These are phyloP conservation scores for Pinna nobilis DNA, from an alignment of 1,140 invertebrate species.

Conservation along the genomic window DNA sequence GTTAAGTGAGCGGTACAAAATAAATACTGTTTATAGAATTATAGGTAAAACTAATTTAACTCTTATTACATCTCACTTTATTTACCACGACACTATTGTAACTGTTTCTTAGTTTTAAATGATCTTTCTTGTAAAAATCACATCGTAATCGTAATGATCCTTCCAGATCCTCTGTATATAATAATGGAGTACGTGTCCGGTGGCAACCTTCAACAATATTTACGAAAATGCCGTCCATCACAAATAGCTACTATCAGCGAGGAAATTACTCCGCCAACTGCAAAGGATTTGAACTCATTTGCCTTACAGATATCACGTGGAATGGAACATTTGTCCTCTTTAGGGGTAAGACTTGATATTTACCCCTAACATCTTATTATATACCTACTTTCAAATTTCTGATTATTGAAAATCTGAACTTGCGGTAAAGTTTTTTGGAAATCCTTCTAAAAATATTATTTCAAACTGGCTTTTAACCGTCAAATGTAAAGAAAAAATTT, in stretches of 20 bases:
- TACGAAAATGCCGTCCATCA: constrained; percentile 48
- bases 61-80: too few relatives aligned
- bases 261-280: constrained; percentile 27
- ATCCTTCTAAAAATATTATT: too few relatives aligned
- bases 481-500: too few relatives aligned
- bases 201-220: constrained; percentile 56
- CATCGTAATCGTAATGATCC: neutral
- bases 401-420: neutral
- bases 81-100: too few relatives aligned
- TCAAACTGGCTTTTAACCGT: too few relatives aligned
- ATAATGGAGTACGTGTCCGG: constrained; percentile 62
- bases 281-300: constrained; percentile 57
- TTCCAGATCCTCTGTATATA: constrained; percentile 58
- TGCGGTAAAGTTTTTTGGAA: too few relatives aligned
- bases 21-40: too few relatives aligned
- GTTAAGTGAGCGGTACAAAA: too few relatives aligned
- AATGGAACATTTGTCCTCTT: constrained; percentile 51
- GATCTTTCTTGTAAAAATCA: neutral
- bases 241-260: constrained; percentile 28
- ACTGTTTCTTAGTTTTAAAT: neutral
- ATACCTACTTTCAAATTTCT: too few relatives aligned
- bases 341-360: constrained; percentile 45
- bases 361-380: neutral
- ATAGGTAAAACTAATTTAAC: too few relatives aligned
- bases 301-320: constrained; percentile 58